phyloP scores from a whole-genome alignment of 2,888 invertebrate species.

The Cacoxenus indagator region DNA sequence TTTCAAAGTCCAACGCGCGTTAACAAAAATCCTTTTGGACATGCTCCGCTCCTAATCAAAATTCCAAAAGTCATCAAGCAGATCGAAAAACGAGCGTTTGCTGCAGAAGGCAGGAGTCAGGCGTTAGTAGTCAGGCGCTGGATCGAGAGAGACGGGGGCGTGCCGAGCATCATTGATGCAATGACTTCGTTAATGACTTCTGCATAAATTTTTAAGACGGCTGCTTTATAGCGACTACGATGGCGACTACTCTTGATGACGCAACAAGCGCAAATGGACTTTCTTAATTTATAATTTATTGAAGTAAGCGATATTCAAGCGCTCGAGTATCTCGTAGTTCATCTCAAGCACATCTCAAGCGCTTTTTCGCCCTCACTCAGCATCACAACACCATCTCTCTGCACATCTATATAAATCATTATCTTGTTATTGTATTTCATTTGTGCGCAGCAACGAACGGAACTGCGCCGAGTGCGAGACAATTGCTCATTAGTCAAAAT shows the following conservation, averaged over 20 bases:
- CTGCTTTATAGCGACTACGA: constrained; percentile 31
- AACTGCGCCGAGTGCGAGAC: constrained; percentile 20
- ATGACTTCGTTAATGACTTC: constrained; percentile 48
- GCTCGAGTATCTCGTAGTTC: not conserved
- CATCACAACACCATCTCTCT: constrained; percentile 2
- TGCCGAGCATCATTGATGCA: not conserved
- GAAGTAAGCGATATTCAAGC: constrained; percentile 53
- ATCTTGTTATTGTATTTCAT: not conserved
- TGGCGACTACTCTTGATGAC: not conserved
- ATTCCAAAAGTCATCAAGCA: constrained; percentile 59
- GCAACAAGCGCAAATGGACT: constrained; percentile 51
- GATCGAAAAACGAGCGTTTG: not conserved
- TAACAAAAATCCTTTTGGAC: constrained; percentile 63
- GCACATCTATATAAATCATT: not conserved
- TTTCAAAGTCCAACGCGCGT: constrained; percentile 62
- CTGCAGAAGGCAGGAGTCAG: constrained; percentile 25
- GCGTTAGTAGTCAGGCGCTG: no score
- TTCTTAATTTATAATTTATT: constrained; percentile 63
- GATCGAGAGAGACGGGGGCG: not conserved
- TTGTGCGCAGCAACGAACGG: no score
- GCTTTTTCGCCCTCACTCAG: not conserved
- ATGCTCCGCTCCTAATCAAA: constrained; percentile 63
- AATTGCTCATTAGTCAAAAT: constrained; percentile 58
- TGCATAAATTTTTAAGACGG: constrained; percentile 56
- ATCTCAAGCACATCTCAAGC: not conserved